phyloP scores from a whole-genome alignment of 2,797 vertebrate species.

The Philypnodon macrostomus region DNA sequence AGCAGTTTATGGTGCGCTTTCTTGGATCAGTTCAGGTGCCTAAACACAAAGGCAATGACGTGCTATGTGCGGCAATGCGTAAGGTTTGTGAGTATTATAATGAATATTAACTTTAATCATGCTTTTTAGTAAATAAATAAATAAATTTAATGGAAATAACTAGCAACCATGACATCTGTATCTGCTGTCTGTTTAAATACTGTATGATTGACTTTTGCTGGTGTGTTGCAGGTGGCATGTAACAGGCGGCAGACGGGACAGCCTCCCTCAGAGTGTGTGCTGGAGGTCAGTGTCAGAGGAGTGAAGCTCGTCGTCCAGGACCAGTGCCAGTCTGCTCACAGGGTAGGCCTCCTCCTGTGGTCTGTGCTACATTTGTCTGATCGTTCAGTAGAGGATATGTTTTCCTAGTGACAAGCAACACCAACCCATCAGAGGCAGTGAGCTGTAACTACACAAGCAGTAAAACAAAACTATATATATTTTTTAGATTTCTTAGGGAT shows the following conservation, averaged over 20 bases:
- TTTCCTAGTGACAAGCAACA: not conserved
- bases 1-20: conserved; percentile 88
- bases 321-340: conserved; percentile 79
- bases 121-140: no score
- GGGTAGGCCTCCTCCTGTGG: conserved; percentile 61
- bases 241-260: conserved; percentile 85
- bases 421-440: no score
- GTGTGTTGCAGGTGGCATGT: conserved; percentile 84
- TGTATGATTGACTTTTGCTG: conserved; percentile 5
- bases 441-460: no score
- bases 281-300: conserved; percentile 89
- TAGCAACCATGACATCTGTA: no score
- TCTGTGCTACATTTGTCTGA: not conserved
- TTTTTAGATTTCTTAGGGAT: no score
- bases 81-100: conserved; percentile 80
- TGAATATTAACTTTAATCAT: not conserved
- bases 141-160: no score
- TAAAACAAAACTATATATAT: no score
- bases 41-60: conserved; percentile 89
- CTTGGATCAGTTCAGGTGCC: conserved; percentile 95
- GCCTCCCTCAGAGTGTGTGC: conserved; percentile 85
- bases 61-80: conserved; percentile 94
- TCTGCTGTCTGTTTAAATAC: no score
- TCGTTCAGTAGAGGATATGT: not conserved
- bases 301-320: conserved; percentile 88